These are phyloP conservation scores for Eufriesea mexicana DNA, from an alignment of 1,140 invertebrate genomes.

Conservation along the genomic window DNA sequence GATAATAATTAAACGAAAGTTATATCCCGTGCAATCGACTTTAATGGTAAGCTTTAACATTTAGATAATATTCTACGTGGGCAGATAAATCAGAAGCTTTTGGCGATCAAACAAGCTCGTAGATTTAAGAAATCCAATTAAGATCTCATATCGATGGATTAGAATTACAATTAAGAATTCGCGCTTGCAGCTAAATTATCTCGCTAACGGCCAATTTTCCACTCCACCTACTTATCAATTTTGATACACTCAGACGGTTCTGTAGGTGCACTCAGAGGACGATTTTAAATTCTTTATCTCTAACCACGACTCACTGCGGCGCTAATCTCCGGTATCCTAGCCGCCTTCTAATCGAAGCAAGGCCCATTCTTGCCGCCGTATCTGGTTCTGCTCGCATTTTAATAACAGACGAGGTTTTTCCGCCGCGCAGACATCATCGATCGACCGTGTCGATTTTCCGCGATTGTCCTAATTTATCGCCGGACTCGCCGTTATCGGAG, in stretches of 20 bases:
- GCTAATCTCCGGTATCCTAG: slow-evolving; percentile 35
- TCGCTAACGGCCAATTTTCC: neutral
- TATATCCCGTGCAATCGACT: too few species aligned
- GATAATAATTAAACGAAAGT: too few species aligned
- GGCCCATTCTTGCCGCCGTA: slow-evolving; percentile 22
- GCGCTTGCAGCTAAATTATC: neutral
- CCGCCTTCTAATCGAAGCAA: slow-evolving; percentile 41
- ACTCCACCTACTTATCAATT: slow-evolving; percentile 1
- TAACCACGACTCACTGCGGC: slow-evolving; percentile 7
- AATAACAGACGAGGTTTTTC: neutral
- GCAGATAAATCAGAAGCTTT: too few species aligned
- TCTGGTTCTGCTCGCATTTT: slow-evolving; percentile 32
- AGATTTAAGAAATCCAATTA: too few species aligned
- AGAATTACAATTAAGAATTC: too few species aligned
- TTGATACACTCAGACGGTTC: neutral
- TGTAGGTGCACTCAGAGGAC: neutral
- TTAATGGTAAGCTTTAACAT: too few species aligned
- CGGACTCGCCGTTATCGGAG: slow-evolving; percentile 37
- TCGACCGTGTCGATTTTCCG: slow-evolving; percentile 41
- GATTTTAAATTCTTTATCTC: neutral
- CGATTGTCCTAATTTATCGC: slow-evolving; percentile 40
- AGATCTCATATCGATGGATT: too few species aligned
- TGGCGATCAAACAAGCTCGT: too few species aligned
- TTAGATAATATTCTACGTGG: too few species aligned
- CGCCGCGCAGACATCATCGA: slow-evolving; percentile 3